Base-by-base conservation (phyloP, 2,113 vertebrate genomes). In the Carassius auratus region DNA sequence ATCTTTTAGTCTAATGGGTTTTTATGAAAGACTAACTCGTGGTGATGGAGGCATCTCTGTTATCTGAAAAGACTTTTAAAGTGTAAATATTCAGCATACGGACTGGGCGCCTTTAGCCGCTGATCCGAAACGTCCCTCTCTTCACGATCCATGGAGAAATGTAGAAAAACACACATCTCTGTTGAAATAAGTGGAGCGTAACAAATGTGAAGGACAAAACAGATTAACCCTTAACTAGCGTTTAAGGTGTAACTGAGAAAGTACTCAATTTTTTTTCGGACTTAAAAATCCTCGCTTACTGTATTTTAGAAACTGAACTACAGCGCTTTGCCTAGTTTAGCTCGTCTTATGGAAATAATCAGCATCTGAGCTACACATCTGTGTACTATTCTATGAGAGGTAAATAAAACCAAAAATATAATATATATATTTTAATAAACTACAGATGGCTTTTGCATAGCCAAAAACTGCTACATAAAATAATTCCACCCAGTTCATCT, bases 271-370 rank as follows among this genome's bases (percentile, higher is more conserved):
- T 45, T 33, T 83, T 83, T 45, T 33, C 73, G 55, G 33, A 66
- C 61, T 71, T 85, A 83, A 84, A 87, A 87, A 68, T 81, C 62
- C 42, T 73, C 36, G 36, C 59, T 80, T 80, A 84, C 75, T 42
- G 75, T 62, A 69, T 75, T 75, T 81, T 76, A 85, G 82, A 81
- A 88, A 87, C 69, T 89, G 48, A 66, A 69, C 86, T 90, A 87
- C 57, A 2, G 8, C n/a, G n/a, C 79, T 64, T 87, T 77, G 64
- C 71, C 76, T 87, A 87, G 83, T 81, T 85, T 87, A 88, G 83
- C 77, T 81, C 71, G 71, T 90, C 78, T 84, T 57, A 86, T 52
- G 86, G 85, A 88, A 86, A 87, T 87, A 84, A 86, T 86, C 57
- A 19, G 52, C 87, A 84, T 86, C 77, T 87, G 81, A 79, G 76